Conservation (phyloP, 2,113 vertebrate species). For the Monarcha castaneiventris region DNA sequence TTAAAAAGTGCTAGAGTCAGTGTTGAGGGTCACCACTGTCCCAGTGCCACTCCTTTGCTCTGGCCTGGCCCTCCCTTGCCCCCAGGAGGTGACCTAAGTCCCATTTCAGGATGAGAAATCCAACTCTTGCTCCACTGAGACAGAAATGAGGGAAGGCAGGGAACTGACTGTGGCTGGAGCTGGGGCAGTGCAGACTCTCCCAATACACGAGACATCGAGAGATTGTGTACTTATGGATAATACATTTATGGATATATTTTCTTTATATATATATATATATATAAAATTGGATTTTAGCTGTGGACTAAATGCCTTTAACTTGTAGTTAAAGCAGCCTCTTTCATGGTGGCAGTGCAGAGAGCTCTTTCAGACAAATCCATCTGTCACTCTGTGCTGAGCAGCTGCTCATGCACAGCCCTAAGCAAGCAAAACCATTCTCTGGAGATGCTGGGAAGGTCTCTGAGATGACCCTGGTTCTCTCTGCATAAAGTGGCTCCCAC, state of each 20-base stretch:
- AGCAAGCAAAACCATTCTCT: background rate
- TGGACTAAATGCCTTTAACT: background rate
- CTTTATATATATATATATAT: background rate
- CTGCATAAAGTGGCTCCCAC: background rate
- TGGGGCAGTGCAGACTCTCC: background rate
- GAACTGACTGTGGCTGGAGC: background rate
- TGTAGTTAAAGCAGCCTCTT: background rate
- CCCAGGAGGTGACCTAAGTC: background rate
- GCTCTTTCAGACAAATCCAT: background rate
- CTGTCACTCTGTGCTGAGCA: background rate
- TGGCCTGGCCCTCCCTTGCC: background rate
- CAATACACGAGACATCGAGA: background rate
- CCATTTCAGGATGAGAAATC: background rate
- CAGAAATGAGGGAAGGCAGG: background rate
- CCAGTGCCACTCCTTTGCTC: background rate
- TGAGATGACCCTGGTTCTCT: background rate
- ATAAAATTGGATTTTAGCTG: background rate
- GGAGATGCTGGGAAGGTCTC: background rate
- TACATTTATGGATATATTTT: too few species aligned
- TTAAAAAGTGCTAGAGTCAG: background rate
- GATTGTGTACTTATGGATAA: background rate
- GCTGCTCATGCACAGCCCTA: background rate
- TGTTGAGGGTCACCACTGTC: background rate
- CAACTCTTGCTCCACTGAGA: background rate
- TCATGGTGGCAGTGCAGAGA: background rate